Evolutionary conservation across 2,797 vertebrate genomes (phyloP).

Genomic region (Glossophaga mutica): DNA sequence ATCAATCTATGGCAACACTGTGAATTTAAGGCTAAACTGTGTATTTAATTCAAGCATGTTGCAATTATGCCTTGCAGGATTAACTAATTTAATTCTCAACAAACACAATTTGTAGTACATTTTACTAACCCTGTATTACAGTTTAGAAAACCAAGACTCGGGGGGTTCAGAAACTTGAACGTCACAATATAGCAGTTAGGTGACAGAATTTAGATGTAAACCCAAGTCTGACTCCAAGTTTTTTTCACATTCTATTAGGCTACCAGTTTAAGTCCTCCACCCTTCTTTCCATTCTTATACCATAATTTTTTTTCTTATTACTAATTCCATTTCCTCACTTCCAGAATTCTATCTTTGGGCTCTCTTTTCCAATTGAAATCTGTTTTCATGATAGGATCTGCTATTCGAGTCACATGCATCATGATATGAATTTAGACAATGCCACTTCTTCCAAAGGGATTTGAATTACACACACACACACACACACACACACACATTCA

Average conservation of each 20-base stretch:
- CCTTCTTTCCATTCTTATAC: neutral
- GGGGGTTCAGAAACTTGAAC: neutral
- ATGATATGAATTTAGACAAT: slow-evolving; percentile 22
- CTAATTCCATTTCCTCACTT: neutral
- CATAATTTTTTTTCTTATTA: neutral
- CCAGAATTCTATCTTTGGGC: neutral
- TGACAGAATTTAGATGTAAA: neutral
- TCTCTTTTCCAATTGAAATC: slow-evolving; percentile 20
- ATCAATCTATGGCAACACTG: neutral
- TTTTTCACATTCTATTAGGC: neutral
- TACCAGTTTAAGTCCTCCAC: neutral
- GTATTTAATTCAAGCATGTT: neutral
- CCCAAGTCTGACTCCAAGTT: neutral
- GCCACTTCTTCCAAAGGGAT: neutral
- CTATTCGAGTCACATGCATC: neutral
- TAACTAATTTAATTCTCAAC: neutral
- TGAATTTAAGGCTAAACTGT: neutral
- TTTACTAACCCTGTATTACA: neutral
- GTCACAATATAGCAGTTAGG: neutral
- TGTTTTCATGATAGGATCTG: neutral
- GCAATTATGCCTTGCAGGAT: neutral
- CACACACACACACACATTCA: neutral
- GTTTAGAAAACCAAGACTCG: neutral
- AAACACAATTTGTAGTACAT: neutral
- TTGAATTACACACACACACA: neutral